Percentiles rank a stretch among this genome's conserved stretches.
These are phyloP conservation scores for Drosophila varians DNA, from an alignment of 1,140 invertebrate genomes.

Conservation along the genomic window DNA sequence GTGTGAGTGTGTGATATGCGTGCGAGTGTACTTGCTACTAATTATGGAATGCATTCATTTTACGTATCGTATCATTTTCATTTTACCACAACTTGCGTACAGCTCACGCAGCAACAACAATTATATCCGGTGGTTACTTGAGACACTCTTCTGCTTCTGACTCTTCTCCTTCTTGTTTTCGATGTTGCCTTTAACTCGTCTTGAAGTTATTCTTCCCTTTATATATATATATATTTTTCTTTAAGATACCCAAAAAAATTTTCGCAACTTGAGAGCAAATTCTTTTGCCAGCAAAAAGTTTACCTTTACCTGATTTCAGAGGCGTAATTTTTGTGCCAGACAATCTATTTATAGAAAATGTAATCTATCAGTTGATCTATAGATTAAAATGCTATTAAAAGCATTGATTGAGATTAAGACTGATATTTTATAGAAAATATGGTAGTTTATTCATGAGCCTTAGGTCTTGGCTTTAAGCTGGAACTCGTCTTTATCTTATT, in stretches of 20 bases:
- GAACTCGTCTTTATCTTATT: neutral
- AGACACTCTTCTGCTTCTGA: conserved; percentile 38
- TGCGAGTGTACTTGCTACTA: conserved; percentile 51
- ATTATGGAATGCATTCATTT: conserved; percentile 79
- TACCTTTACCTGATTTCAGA: no score
- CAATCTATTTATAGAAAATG: neutral
- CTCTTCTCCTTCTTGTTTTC: no score
- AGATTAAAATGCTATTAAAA: neutral
- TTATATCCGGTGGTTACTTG: conserved; percentile 78
- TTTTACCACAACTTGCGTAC: conserved; percentile 37
- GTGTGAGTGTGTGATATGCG: conserved; percentile 22
- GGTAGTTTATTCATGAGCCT: no score
- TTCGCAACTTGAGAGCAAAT: no score
- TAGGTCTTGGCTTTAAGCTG: no score
- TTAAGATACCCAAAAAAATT: no score
- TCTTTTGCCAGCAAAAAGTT: neutral
- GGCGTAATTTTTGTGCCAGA: neutral
- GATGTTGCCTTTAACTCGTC: conserved; percentile 1
- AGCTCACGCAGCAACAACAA: conserved; percentile 39
- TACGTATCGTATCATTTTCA: conserved; percentile 73
- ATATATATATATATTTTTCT: neutral
- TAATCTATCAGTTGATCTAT: neutral
- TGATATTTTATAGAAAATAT: no score
- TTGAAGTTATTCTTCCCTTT: neutral
- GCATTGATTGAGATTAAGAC: neutral